These are phyloP conservation scores for Colletes latitarsis DNA, from an alignment of 1,140 invertebrate genomes.

Conservation along the genomic window DNA sequence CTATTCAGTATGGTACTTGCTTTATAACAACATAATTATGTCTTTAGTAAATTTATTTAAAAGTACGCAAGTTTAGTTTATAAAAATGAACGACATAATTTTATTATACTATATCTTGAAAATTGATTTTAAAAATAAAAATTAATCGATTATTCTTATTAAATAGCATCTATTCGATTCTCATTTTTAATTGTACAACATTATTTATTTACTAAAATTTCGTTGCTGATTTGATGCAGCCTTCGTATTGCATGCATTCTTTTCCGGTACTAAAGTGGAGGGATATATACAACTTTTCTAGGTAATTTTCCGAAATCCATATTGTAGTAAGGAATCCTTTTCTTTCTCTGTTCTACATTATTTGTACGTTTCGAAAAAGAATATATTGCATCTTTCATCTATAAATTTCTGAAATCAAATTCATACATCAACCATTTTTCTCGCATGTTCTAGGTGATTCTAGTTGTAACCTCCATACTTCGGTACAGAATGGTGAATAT, in stretches of 20 bases:
- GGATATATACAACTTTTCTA: constrained; percentile 4
- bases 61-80: not conserved
- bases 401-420: constrained; percentile 8
- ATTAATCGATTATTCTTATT: constrained; percentile 1
- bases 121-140: not conserved
- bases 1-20: too few relatives aligned
- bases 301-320: constrained; percentile 16
- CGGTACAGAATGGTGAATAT: constrained; percentile 50
- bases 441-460: constrained; percentile 46
- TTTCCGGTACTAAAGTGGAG: constrained; percentile 18
- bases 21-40: too few relatives aligned
- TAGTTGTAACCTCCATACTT: not conserved
- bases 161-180: not conserved
- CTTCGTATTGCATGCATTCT: not conserved
- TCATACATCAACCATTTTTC: not conserved
- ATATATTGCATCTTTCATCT: not conserved
- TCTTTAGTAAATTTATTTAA: not conserved
- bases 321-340: constrained; percentile 29
- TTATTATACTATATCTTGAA: not conserved
- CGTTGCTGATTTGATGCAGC: constrained; percentile 25
- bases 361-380: not conserved
- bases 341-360: not conserved
- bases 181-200: not conserved
- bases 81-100: not conserved
- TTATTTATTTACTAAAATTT: not conserved